phyloP scores from a whole-genome alignment of 2,888 invertebrate species.

The Pedicia rivosa region DNA sequence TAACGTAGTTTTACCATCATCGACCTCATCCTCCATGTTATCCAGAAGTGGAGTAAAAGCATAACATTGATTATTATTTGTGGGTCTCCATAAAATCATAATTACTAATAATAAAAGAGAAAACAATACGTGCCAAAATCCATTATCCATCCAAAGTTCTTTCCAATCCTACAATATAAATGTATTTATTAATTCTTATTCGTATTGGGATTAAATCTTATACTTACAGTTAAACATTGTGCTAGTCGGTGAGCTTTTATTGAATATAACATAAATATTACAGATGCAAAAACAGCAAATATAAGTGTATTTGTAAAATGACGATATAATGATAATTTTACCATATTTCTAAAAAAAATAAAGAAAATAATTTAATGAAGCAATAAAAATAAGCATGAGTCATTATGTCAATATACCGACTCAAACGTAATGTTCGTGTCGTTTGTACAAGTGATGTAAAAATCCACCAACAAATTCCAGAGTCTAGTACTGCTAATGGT shows the following conservation, averaged over 20 bases:
- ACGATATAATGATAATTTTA: slow-evolving; percentile 75
- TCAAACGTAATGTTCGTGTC: slow-evolving; percentile 69
- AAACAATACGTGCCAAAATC: slow-evolving; percentile 90
- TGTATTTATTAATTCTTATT: too few species aligned
- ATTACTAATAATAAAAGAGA: slow-evolving; percentile 75
- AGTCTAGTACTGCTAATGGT: slow-evolving; percentile 72
- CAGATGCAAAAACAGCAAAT: slow-evolving; percentile 78
- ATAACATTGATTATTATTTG: slow-evolving; percentile 87
- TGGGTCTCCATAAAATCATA: slow-evolving; percentile 91
- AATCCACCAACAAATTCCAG: slow-evolving; percentile 90
- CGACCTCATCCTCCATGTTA: slow-evolving; percentile 61
- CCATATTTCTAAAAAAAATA: slow-evolving; percentile 49
- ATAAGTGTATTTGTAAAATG: slow-evolving; percentile 91
- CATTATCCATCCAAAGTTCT: slow-evolving; percentile 86
- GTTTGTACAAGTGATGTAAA: slow-evolving; percentile 77
- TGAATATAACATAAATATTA: slow-evolving; percentile 87
- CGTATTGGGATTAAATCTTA: not conserved
- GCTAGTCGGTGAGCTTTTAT: slow-evolving; percentile 64
- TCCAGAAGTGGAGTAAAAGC: slow-evolving; percentile 88
- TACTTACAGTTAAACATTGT: slow-evolving; percentile 56
- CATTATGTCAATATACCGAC: slow-evolving; percentile 47
- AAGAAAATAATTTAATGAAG: not conserved
- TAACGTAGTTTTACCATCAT: too few species aligned
- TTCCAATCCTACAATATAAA: slow-evolving; percentile 77
- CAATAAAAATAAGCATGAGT: slow-evolving; percentile 6